These are phyloP conservation scores for Silurus meridionalis DNA, from an alignment of 2,113 vertebrate genomes.

Conservation along the genomic window DNA sequence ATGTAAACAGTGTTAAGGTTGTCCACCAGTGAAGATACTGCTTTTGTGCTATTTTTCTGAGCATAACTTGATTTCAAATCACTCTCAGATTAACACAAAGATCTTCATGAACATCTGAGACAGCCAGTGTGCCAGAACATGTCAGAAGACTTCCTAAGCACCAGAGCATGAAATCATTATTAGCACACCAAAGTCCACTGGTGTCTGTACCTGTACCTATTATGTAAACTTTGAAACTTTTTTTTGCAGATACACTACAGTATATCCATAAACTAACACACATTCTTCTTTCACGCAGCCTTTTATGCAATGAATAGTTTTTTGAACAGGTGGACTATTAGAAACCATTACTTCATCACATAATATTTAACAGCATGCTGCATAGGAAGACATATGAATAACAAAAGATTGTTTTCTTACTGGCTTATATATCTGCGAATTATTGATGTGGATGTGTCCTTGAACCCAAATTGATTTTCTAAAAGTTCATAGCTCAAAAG, in stretches of 20 bases:
- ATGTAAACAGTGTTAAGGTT: slow-evolving; percentile 6
- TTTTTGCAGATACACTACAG: slow-evolving; percentile 18
- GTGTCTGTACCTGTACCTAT: slow-evolving; percentile 36
- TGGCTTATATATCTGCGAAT: neutral
- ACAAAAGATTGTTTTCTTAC: neutral
- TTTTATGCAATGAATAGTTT: neutral
- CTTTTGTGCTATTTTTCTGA: slow-evolving; percentile 30
- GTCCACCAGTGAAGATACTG: neutral
- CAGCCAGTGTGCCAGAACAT: slow-evolving; percentile 34
- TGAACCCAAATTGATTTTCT: slow-evolving; percentile 6
- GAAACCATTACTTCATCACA: neutral
- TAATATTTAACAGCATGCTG: neutral
- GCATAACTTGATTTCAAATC: slow-evolving; percentile 1
- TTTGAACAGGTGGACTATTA: neutral
- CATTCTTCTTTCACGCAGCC: neutral
- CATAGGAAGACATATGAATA: neutral
- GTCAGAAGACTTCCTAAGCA: slow-evolving; percentile 19
- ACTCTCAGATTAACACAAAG: slow-evolving; percentile 34
- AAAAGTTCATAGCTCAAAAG: slow-evolving; percentile 7
- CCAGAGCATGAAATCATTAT: slow-evolving; percentile 44
- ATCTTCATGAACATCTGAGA: slow-evolving; percentile 28
- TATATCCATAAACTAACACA: slow-evolving; percentile 21
- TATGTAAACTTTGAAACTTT: slow-evolving; percentile 35
- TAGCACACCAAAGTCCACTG: slow-evolving; percentile 49
- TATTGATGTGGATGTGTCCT: neutral